Conservation (phyloP, 2,113 vertebrate genomes). For the Anhinga anhinga region DNA sequence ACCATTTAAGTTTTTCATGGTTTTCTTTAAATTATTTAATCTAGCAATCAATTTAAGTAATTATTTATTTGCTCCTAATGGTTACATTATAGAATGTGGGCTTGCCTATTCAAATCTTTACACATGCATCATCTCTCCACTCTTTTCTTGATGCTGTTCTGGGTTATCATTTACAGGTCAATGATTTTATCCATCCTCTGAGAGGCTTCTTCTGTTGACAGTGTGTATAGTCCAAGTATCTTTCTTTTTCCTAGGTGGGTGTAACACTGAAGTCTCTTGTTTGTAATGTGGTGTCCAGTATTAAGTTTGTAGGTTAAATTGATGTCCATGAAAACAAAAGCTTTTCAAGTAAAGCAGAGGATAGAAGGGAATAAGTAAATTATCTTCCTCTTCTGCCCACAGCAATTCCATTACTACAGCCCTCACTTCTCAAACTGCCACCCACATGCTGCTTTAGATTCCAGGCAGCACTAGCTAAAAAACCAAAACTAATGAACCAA, state of each 20-base stretch:
- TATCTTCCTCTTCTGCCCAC: neutral
- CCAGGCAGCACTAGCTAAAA: neutral
- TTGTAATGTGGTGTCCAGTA: neutral
- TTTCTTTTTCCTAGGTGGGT: neutral
- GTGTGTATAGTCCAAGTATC: neutral
- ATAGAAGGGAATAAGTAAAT: neutral
- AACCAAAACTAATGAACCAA: neutral
- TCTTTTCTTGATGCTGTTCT: neutral
- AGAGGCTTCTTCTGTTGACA: neutral
- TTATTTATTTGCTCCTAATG: neutral
- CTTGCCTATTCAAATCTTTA: neutral
- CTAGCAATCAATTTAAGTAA: neutral
- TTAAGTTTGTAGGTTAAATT: neutral
- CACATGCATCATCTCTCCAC: neutral
- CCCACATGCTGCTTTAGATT: neutral
- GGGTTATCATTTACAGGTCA: neutral
- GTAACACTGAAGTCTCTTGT: neutral
- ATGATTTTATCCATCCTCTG: neutral
- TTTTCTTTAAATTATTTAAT: constrained; percentile 6
- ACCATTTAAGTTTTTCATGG: neutral
- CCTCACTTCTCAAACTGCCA: neutral
- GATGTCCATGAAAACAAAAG: neutral
- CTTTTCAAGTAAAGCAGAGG: neutral
- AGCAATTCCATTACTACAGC: neutral
- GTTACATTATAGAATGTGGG: neutral